Evolutionary conservation across 2,797 vertebrate species (phyloP), one percentile per base, ranked within the genome.

Genomic region (Pangasius mekongensis): DNA sequence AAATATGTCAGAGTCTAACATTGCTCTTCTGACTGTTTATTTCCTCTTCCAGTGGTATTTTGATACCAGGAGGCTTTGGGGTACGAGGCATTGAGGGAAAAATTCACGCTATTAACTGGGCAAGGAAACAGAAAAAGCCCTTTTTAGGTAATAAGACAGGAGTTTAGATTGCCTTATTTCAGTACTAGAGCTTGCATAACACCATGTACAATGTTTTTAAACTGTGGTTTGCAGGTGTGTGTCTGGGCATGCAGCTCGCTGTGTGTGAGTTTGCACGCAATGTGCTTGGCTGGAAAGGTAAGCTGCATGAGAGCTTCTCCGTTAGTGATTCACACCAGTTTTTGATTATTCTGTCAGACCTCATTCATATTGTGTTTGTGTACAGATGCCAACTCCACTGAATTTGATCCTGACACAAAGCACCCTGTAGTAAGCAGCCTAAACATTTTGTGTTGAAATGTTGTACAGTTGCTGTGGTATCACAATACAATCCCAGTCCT

Each of bases 31-130:
- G 22, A 60, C 10, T 89, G 22, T 60, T 47, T 43, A 52, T 76
- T 78, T 91, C 1, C 80, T 20, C 47, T 52, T 82, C 77, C 94
- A 99, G 98, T 0, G 98, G 98, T n/a, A 95, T 99, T 66, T 93
- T 99, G 94, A 98, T 99, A 88, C 98, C 98, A 27, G 98, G 98
- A 88, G 98, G 98, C 56, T 99, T 99, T 93, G 98, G 98, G 86
- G 95, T 97, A 88, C 96, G 98, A 89, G 98, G 98, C n/a, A 99
- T 97, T 22, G 98, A 99, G 94, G 98, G 98, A 83, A 99, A 99
- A 94, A 98, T 99, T 82, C 96, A 97, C 85, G 98, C 98, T 9
- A 98, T 99, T 90, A 95, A 94, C 91, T 99, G 98, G 98, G 98
- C 98, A 22, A 96, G 98, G 69, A 98, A 97, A 91, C 97, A 98